Conservation (phyloP, 35 echinoderm and acorn worm species). For the Lytechinus pictus region DNA sequence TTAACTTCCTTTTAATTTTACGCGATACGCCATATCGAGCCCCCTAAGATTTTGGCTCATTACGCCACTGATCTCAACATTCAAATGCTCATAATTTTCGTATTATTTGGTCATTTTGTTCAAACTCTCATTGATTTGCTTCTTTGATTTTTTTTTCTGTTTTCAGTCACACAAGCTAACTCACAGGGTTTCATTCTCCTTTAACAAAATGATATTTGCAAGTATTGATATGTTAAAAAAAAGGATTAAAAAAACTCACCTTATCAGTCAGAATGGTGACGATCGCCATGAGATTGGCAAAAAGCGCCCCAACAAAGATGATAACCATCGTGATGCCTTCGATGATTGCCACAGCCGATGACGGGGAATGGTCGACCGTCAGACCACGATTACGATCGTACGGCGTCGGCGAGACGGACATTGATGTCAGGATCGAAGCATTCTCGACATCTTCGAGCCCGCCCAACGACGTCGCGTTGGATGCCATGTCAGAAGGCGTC, state of each 20-base stretch:
- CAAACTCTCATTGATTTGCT: too few species aligned
- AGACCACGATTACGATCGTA: background rate
- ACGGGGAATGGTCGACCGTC: background rate
- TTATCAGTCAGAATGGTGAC: conserved; percentile 35
- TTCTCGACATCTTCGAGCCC: background rate
- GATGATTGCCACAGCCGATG: conserved; percentile 32
- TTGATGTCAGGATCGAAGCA: background rate
- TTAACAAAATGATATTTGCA: background rate
- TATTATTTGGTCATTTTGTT: too few species aligned
- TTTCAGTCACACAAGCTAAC: too few species aligned
- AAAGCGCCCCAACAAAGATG: conserved; percentile 32
- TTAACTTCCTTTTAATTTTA: too few species aligned
- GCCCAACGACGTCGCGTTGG: background rate
- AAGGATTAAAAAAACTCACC: background rate
- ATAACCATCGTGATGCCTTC: conserved; percentile 11
- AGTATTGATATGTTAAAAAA: background rate
- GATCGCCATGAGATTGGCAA: conserved; percentile 35
- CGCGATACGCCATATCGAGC: too few species aligned
- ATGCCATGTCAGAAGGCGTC: background rate
- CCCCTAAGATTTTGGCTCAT: too few species aligned
- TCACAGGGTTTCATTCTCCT: too few species aligned
- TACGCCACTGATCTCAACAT: too few species aligned
- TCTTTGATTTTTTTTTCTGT: too few species aligned
- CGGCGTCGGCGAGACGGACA: background rate
- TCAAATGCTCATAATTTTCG: too few species aligned